Conservation (phyloP, 2,888 invertebrate genomes). For the Nesidiocoris tenuis region DNA sequence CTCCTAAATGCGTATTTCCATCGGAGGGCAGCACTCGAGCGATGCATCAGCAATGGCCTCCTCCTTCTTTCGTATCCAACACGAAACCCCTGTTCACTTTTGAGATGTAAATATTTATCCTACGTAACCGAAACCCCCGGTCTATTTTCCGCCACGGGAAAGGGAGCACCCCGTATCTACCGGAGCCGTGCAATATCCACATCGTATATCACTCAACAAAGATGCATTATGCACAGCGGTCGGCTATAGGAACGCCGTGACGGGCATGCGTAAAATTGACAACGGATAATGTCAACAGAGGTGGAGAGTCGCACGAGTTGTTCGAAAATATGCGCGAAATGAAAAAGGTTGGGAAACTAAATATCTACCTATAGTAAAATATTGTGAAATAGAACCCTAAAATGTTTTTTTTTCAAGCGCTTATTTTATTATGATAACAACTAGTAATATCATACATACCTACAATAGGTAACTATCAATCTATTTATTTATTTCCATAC, state of each 20-base stretch:
- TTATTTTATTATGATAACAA: too few species aligned
- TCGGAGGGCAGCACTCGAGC: not conserved
- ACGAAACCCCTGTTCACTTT: not conserved
- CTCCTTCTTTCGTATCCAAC: slow-evolving; percentile 7
- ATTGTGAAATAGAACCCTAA: too few species aligned
- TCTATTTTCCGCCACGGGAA: not conserved
- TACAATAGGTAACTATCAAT: too few species aligned
- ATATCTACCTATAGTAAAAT: too few species aligned
- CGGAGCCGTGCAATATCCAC: not conserved
- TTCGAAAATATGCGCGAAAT: too few species aligned
- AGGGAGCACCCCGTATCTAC: not conserved
- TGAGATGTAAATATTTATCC: slow-evolving; percentile 33
- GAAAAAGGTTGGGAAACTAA: too few species aligned
- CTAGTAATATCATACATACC: too few species aligned
- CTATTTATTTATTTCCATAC: too few species aligned
- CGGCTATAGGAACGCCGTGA: not conserved
- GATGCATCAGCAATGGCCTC: not conserved
- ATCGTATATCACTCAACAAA: not conserved
- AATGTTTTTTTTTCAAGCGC: too few species aligned
- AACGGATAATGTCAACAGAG: not conserved
- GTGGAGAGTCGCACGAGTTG: too few species aligned
- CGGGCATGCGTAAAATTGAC: not conserved
- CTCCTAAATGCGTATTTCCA: not conserved
- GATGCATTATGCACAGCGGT: not conserved
- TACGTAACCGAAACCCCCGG: not conserved